Evolutionary conservation across 2,797 vertebrate species (phyloP).

Genomic region (Melanotaenia boesemani): DNA sequence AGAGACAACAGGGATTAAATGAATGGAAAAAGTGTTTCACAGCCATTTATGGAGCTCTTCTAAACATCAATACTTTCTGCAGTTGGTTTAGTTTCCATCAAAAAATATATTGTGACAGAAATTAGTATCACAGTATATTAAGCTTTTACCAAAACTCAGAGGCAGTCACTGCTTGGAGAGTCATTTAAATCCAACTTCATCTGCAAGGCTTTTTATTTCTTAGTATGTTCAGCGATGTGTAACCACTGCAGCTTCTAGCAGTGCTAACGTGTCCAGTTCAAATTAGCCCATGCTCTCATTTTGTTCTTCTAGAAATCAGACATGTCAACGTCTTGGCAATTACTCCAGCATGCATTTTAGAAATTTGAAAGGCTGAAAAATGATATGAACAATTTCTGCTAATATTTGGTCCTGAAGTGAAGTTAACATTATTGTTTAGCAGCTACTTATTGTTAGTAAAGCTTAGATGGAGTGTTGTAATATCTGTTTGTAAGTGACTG

Average conservation of each 20-base stretch:
- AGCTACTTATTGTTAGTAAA: background rate
- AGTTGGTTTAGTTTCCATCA: background rate
- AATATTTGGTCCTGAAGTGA: background rate
- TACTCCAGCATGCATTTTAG: background rate
- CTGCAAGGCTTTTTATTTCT: background rate
- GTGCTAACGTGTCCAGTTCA: background rate
- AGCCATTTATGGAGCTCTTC: background rate
- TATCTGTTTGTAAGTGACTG: background rate
- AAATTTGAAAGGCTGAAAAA: background rate
- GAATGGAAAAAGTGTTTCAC: constrained; percentile 20
- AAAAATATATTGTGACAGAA: background rate
- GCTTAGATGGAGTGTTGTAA: background rate
- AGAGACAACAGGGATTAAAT: constrained; percentile 35
- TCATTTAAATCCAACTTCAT: too few species aligned
- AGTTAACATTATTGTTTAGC: background rate
- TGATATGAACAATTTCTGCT: background rate
- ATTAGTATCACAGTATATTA: background rate
- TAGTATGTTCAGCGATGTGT: background rate
- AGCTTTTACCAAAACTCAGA: background rate
- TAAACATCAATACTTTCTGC: constrained; percentile 2
- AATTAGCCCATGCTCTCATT: background rate
- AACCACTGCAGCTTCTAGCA: background rate
- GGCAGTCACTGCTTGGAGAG: background rate
- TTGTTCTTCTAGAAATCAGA: background rate
- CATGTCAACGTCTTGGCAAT: background rate